Percentiles rank a stretch among this genome's conserved stretches.
Evolutionary conservation across 2,888 invertebrate genomes (phyloP).

Genomic region (Liposcelis brunnea): DNA sequence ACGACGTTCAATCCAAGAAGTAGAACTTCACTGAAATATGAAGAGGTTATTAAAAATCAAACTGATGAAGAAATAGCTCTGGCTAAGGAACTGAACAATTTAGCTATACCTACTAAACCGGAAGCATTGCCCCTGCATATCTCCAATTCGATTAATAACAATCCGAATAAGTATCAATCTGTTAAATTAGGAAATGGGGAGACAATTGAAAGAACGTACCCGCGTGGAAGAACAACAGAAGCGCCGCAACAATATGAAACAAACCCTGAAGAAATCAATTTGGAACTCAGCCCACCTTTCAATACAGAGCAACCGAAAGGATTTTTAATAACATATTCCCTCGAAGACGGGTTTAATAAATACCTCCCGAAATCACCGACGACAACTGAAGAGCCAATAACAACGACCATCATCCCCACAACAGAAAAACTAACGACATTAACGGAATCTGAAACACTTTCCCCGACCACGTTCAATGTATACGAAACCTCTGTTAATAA

Average conservation of each 20-base stretch:
- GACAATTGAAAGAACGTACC: constrained; percentile 14
- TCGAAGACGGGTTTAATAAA: neutral
- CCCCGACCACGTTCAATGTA: neutral
- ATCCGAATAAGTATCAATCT: constrained; percentile 1
- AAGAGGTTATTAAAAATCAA: neutral
- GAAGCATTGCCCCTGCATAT: neutral
- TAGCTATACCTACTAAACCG: neutral
- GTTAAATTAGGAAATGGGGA: constrained; percentile 15
- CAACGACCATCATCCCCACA: neutral
- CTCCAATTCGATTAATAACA: constrained; percentile 10
- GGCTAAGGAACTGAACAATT: neutral
- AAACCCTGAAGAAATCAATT: constrained; percentile 9
- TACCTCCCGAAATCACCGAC: neutral
- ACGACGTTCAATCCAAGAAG: neutral
- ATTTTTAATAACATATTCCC: constrained; percentile 4
- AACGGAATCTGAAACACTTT: neutral
- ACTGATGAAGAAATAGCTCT: neutral
- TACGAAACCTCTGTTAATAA: neutral
- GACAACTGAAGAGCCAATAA: neutral
- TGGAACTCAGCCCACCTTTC: constrained; percentile 1
- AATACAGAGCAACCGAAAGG: neutral
- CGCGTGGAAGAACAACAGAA: constrained; percentile 7
- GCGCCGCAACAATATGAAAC: neutral
- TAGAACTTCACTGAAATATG: neutral
- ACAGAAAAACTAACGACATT: neutral